Percentiles rank a stretch among this genome's conserved stretches.
phyloP scores from a whole-genome alignment of 2,797 vertebrate genomes.

The Remorina albescens region DNA sequence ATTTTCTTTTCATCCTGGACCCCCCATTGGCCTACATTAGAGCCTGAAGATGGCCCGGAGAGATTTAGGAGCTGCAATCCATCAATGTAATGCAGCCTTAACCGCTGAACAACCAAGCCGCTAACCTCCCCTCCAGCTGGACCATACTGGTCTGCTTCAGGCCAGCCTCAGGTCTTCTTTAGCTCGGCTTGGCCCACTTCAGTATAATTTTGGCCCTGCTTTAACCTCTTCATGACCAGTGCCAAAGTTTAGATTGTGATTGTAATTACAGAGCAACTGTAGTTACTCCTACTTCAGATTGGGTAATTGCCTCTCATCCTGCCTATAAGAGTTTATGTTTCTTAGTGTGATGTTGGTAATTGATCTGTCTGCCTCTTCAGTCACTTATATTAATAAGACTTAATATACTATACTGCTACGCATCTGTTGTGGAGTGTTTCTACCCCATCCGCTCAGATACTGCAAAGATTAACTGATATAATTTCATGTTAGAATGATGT shows the following conservation, averaged over 20 bases:
- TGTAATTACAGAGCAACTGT: conserved; percentile 51
- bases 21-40: conserved; percentile 82
- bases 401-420: conserved; percentile 44
- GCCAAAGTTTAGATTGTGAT: conserved; percentile 41
- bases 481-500: conserved; percentile 46
- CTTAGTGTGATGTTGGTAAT: conserved; percentile 27
- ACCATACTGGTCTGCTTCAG: conserved; percentile 37
- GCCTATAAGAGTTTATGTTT: conserved; percentile 17
- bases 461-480: conserved; percentile 38
- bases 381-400: conserved; percentile 45
- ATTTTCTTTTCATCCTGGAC: conserved; percentile 79
- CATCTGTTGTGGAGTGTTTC: conserved; percentile 58
- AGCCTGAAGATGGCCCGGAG: conserved; percentile 80
- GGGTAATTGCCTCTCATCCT: conserved; percentile 35
- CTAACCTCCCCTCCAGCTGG: conserved; percentile 75
- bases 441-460: conserved; percentile 34
- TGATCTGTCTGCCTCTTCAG: conserved; percentile 29
- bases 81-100: conserved; percentile 78
- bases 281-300: conserved; percentile 19
- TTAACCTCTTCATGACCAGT: conserved; percentile 21
- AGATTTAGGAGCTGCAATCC: conserved; percentile 83
- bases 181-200: conserved; percentile 66
- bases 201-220: conserved; percentile 48
- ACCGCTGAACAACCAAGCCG: conserved; percentile 66
- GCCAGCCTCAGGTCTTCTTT: conserved; percentile 39